Base-by-base conservation (phyloP, 1,140 invertebrate genomes). In the Drosophila pseudoobscura region DNA sequence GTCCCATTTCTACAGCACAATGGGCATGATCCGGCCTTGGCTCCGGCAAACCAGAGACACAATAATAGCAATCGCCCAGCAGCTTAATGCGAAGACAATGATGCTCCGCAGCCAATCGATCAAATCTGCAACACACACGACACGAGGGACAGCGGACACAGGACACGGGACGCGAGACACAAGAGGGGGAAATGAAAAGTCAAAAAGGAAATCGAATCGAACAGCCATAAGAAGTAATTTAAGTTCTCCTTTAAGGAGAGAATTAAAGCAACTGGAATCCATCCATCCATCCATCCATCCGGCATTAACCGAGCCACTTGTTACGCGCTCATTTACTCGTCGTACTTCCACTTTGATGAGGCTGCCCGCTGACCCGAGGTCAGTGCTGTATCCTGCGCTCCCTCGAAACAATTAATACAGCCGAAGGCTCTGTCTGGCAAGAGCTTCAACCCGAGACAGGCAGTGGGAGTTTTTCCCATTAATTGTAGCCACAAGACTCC, bases 41-140 rank as follows among this genome's bases (percentile, higher is more conserved):
- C 91, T 98, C 97, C 0, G 97, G 97, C 50, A 98, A 93, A 4
- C 97, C 97, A 8, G 95, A 96, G 11, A 98, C 97, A 91, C 97
- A 98, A 92, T 98, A 98, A 92, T 99, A 98, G 92, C 97, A 98
- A 92, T 98, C 97, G 2, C 97, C 97, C 2, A 98, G 93, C 17
- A 98, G 94, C 92, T 98, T 98, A 91, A 98, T 98, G 71, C 97
- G 94, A 6, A 98, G 93, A 92, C 97, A 98, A 92, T 98, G 96
- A 91, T 98, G 97, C 88, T 98, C 96, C 1, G 95, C 94, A 1
- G 98, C 98, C 72, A 99, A 93, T 54, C 96, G 94, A 92, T 99
- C 98, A 92, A 99, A 99, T 78, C 98, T 97, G 76, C 60, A 83
- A 66, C 35, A 46, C 29, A 11, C 9, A 11, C 31, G 51, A 20